Conservation (phyloP, 2,888 invertebrate genomes). For the Spilosoma lubricipeda region DNA sequence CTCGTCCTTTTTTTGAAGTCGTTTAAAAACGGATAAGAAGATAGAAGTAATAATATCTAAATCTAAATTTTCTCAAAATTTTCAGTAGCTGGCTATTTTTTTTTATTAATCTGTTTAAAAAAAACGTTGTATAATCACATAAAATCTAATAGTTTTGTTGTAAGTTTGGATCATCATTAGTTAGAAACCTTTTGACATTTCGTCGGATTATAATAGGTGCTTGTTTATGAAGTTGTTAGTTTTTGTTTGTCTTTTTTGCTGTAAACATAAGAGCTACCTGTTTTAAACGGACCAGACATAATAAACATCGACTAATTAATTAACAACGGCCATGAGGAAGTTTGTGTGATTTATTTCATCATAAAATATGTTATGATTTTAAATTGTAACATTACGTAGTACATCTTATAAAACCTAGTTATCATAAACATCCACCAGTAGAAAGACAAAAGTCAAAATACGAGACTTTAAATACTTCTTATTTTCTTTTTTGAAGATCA, state of each 20-base stretch:
- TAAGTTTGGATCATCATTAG: conserved; percentile 8
- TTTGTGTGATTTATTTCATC: conserved; percentile 18
- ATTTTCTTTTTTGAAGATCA: neutral
- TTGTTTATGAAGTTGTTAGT: conserved; percentile 25
- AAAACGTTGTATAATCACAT: neutral
- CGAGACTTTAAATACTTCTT: neutral
- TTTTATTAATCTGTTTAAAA: neutral
- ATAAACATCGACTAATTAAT: conserved; percentile 32
- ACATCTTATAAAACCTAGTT: neutral
- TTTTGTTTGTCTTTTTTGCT: conserved; percentile 27
- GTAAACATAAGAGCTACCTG: conserved; percentile 36
- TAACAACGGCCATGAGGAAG: conserved; percentile 29
- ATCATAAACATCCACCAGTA: neutral
- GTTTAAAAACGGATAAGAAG: too few relatives aligned
- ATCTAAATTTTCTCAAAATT: too few relatives aligned
- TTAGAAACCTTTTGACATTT: neutral
- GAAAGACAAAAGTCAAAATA: neutral
- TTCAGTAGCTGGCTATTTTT: neutral
- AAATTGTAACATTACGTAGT: neutral
- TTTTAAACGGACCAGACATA: conserved; percentile 21
- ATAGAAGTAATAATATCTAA: neutral
- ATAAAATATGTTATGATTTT: conserved; percentile 15
- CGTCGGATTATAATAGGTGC: conserved; percentile 1
- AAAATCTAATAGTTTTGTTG: neutral
- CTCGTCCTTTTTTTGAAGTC: too few relatives aligned